These are phyloP conservation scores for Cetonia aurata DNA, from an alignment of 2,888 invertebrate species.

Conservation along the genomic window DNA sequence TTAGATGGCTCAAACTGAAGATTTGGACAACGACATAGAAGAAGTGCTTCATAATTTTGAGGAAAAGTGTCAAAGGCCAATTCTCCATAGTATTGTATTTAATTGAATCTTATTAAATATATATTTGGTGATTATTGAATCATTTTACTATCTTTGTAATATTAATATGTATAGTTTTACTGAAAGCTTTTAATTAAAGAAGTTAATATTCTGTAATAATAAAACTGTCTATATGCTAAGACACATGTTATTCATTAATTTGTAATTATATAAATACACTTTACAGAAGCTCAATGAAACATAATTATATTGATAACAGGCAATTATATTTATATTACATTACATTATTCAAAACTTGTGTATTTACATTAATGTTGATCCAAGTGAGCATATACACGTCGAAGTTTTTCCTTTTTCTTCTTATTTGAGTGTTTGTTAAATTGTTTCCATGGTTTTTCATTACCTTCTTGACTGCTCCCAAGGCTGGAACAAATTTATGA, in stretches of 20 bases:
- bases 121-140: conserved; percentile 8
- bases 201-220: conserved; percentile 3
- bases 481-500: conserved; percentile 3
- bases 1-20: conserved; percentile 88
- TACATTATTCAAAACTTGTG: conserved; percentile 30
- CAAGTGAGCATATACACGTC: conserved; percentile 85
- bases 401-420: conserved; percentile 92
- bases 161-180: conserved; percentile 23
- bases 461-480: conserved; percentile 3
- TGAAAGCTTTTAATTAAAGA: conserved; percentile 11
- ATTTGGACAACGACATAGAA: conserved; percentile 98
- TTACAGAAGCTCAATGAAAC: too few species aligned
- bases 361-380: conserved; percentile 77
- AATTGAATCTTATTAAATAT: conserved; percentile 73
- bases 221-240: neutral
- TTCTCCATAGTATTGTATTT: conserved; percentile 95
- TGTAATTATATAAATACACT: neutral
- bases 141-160: conserved; percentile 29
- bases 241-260: conserved; percentile 24
- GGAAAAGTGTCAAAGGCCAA: conserved; percentile 84
- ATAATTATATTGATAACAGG: too few species aligned
- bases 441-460: conserved; percentile 81
- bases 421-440: conserved; percentile 89
- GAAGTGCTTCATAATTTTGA: conserved; percentile 96
- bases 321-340: conserved; percentile 24